A percentile compares a stretch with the other conserved stretches of the same genome.
Evolutionary conservation across 2,888 invertebrate species (phyloP).

Genomic region (Fragum fragum): DNA sequence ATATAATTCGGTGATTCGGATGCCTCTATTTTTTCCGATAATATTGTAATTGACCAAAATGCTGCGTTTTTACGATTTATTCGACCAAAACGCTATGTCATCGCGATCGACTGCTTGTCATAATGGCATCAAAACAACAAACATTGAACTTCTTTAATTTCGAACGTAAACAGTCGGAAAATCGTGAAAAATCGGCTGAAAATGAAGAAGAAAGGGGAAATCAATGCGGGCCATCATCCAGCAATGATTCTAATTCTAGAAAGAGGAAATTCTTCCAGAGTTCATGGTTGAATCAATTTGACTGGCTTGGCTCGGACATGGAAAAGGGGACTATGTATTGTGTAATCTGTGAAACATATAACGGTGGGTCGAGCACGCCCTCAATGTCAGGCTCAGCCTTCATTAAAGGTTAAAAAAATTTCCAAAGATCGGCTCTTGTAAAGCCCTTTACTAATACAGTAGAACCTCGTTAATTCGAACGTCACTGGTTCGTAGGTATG

Average conservation of each 20-base stretch:
- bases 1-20: conserved; percentile 2
- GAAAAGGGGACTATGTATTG: conserved; percentile 14
- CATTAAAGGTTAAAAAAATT: conserved; percentile 19
- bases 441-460: too few relatives aligned
- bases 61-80: too few relatives aligned
- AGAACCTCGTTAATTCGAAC: too few relatives aligned
- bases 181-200: neutral
- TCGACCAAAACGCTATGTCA: neutral
- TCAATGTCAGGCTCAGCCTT: neutral
- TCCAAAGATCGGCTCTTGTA: conserved; percentile 21
- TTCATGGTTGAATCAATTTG: conserved; percentile 9
- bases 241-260: neutral
- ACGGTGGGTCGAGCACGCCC: neutral
- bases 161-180: neutral
- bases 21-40: neutral
- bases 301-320: conserved; percentile 10
- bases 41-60: too few relatives aligned
- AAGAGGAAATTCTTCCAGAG: neutral
- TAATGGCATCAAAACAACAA: neutral
- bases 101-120: conserved; percentile 3
- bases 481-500: too few relatives aligned
- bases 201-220: neutral
- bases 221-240: conserved; percentile 1
- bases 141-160: neutral
- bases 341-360: neutral